Percentiles rank a stretch among this genome's conserved stretches.
Conservation (phyloP, 2,113 vertebrate genomes). For the Aspidoscelis tigris region DNA sequence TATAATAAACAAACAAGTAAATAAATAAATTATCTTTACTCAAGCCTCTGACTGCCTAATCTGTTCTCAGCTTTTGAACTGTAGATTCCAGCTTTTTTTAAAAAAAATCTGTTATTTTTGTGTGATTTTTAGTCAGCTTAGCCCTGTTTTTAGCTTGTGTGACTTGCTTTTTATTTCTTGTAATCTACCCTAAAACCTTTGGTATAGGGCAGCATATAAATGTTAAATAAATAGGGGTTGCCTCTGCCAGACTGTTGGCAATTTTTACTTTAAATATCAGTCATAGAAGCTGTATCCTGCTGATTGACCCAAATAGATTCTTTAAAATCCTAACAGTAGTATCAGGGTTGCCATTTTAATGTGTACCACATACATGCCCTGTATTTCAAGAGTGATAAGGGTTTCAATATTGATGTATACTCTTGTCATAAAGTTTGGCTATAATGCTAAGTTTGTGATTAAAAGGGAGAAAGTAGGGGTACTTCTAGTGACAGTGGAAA, state of each 20-base stretch:
- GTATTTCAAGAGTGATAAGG: not conserved
- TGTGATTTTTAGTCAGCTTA: too few relatives aligned
- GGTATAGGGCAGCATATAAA: not conserved
- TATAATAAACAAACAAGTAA: too few relatives aligned
- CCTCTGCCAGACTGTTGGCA: not conserved
- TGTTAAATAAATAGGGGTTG: not conserved
- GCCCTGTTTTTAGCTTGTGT: too few relatives aligned
- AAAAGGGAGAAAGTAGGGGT: not conserved
- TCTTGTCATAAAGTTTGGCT: not conserved
- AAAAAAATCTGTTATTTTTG: too few relatives aligned
- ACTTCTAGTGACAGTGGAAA: not conserved
- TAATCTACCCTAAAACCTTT: too few relatives aligned
- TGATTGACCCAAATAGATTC: not conserved
- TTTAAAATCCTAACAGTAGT: not conserved
- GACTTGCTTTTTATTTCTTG: too few relatives aligned
- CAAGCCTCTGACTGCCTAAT: too few relatives aligned
- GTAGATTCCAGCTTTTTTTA: too few relatives aligned
- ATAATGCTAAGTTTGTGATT: not conserved
- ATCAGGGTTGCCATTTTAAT: conserved; percentile 3
- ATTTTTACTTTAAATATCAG: not conserved
- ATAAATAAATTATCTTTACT: too few relatives aligned
- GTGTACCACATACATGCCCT: not conserved
- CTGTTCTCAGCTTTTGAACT: too few relatives aligned
- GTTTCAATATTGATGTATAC: not conserved
- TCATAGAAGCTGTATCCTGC: not conserved